A percentile compares a stretch with the other conserved stretches of the same genome.
phyloP scores from a whole-genome alignment of 2,888 invertebrate genomes.

The Pilophorus perplexus region DNA sequence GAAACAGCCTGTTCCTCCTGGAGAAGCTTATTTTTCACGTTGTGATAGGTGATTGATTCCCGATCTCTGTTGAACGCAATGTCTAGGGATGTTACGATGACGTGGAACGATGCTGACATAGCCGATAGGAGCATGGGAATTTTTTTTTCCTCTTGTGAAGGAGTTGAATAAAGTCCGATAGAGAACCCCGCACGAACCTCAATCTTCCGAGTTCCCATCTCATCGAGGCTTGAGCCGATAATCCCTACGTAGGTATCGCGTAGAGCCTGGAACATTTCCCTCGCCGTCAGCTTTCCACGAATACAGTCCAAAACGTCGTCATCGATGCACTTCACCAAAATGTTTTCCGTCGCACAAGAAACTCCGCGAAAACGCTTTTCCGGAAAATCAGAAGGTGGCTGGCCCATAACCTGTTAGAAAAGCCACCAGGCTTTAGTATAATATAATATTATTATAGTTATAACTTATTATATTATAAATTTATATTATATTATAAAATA shows the following conservation, averaged over 20 bases:
- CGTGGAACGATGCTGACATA: background rate
- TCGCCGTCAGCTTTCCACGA: conserved; percentile 10
- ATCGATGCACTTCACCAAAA: conserved; percentile 8
- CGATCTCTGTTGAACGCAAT: background rate
- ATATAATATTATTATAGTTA: too few species aligned
- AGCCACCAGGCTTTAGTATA: too few species aligned
- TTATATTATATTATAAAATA: too few species aligned
- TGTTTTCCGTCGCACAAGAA: too few species aligned
- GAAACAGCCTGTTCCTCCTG: background rate
- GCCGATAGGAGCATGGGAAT: background rate
- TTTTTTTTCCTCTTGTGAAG: background rate
- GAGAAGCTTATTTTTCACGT: conserved; percentile 7
- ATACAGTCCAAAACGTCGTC: background rate
- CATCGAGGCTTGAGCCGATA: conserved; percentile 9
- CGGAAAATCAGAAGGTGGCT: too few species aligned
- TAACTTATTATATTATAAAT: too few species aligned
- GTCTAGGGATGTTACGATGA: background rate
- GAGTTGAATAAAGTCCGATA: conserved; percentile 8
- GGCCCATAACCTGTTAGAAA: too few species aligned
- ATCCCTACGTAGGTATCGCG: background rate
- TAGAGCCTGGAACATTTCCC: conserved; percentile 23
- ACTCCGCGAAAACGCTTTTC: too few species aligned
- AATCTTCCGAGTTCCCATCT: conserved; percentile 4
- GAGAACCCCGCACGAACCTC: background rate
- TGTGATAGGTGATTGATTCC: background rate